Evolutionary conservation across 2,888 invertebrate species (phyloP), one percentile per base, ranked within the genome.

Genomic region (Sycophila texana): DNA sequence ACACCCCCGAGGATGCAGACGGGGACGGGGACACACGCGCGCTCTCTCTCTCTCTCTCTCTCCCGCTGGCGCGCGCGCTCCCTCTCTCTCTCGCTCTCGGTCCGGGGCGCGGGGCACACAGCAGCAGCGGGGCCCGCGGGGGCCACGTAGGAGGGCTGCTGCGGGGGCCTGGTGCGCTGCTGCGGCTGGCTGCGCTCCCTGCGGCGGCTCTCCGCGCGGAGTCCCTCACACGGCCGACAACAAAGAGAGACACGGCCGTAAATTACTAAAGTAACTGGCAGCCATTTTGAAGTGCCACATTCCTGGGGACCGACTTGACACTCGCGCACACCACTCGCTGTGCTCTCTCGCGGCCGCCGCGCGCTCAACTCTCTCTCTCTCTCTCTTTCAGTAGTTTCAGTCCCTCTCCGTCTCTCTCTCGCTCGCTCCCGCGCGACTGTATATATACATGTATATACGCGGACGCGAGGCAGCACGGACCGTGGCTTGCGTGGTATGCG

Each of bases 221-320:
- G 7, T 10, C 39, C 39, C 84, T 87, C 85, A 86, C 84, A 85
- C 84, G 83, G 72, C 74, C 86, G 86, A 90, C 89, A 90, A 90
- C 90, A 90, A 90, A 90, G 90, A 88, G 88, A 88, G 87, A 88
- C 87, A 88, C 88, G 88, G 88, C 89, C 88, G 90, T 90, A 90
- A 90, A 90, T 90, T 90, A 90, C 89, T 88, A 89, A 88, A 89
- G 89, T 89, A 89, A 89, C 90, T 90, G 93, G 93, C 93, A 93
- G 94, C 94, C 94, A 94, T 94, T 93, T 94, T 94, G 93, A 93
- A 94, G 93, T 94, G 93, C 93, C 93, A 93, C 94, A 94, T 94
- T 94, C 93, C 93, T 90, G 86, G 86, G 86, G 85, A 84, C 86
- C 77, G 77, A 67, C 66, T 70, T 79, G 73, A 73, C 73, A 73